Conservation (phyloP, 2,113 vertebrate genomes). For the Epinephelus cyanopodus region DNA sequence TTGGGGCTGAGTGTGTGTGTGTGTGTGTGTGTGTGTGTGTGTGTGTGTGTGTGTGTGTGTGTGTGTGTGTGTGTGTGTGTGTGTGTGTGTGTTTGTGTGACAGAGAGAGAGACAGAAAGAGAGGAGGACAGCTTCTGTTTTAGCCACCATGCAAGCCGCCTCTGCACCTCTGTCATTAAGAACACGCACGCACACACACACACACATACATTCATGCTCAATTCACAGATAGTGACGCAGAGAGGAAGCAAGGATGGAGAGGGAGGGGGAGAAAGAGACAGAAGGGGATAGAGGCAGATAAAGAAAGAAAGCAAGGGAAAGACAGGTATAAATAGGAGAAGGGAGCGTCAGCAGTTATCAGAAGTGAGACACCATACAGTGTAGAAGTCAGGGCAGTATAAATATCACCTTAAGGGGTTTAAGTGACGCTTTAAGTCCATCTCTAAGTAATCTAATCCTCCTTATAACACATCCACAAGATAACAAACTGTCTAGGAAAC, state of each 20-base stretch:
- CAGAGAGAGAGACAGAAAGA: constrained; percentile 36
- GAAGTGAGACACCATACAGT: constrained; percentile 25
- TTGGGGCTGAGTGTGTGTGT: constrained; percentile 55
- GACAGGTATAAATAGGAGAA: constrained; percentile 60
- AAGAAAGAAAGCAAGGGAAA: constrained; percentile 38
- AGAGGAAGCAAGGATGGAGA: constrained; percentile 30
- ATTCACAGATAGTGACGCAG: constrained; percentile 69
- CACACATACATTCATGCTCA: constrained; percentile 41
- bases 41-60: neutral
- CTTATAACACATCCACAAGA: constrained; percentile 18
- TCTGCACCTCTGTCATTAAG: constrained; percentile 72
- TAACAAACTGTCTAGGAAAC: constrained; percentile 31
- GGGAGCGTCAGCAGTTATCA: constrained; percentile 45
- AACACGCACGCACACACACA: constrained; percentile 29
- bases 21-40: neutral
- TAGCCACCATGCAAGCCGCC: constrained; percentile 66
- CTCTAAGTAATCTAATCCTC: constrained; percentile 68
- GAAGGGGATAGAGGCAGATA: constrained; percentile 55
- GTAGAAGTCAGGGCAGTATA: constrained; percentile 57
- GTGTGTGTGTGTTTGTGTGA: neutral
- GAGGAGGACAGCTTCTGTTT: constrained; percentile 67
- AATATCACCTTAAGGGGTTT: constrained; percentile 75
- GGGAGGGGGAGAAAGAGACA: constrained; percentile 28
- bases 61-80: neutral
- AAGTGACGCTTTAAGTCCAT: constrained; percentile 53